Base-by-base conservation (phyloP, 2,888 invertebrate species). In the Hyalella azteca region DNA sequence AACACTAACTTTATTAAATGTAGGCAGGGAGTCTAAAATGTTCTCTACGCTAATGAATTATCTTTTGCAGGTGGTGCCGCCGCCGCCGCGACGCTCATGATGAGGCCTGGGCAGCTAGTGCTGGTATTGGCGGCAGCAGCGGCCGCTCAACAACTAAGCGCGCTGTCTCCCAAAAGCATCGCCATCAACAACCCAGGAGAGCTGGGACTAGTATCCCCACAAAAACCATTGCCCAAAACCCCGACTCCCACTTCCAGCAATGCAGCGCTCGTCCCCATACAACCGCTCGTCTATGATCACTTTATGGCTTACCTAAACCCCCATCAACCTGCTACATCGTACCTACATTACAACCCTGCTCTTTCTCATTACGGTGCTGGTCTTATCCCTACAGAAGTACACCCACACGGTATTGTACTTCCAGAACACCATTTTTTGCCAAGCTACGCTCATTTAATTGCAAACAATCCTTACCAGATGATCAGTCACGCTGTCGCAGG, bases 101-200 rank as follows among this genome's bases (percentile, higher is more conserved):
- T 66, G 66, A 66, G 29, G 13, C 22, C 39, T n/a, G 19, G 32
- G 2, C 3, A 29, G 66, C 36, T 36, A 36, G 7, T 29, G 19
- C 11, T 78, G 15, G 32, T 73, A 15, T 49, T 49, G 79, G 22
- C 29, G 5, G 40, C 50, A 22, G 40, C 26, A 41, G 49, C 73
- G 36, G 41, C 26, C 2, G 80, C 59, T 7, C 81, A 82, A 41
- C 81, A 80, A 11, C 80, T 82, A n/a, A 50, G 60, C 66, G 78
- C 79, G 4, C 36, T 82, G 1, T 78, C 79, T 4, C 13, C 60
- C n/a, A 80, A 79, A 36, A 75, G 36, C 29, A 76, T 82, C 59
- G 45, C 36, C 60, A 22, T 82, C 49, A 78, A 75, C 49, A 82
- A 82, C 77, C 81, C 81, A 2, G 81, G 81, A 3, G 81, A 82